Conservation (phyloP, 2,797 vertebrate genomes). For the Xiphorhynchus erythropygius region DNA sequence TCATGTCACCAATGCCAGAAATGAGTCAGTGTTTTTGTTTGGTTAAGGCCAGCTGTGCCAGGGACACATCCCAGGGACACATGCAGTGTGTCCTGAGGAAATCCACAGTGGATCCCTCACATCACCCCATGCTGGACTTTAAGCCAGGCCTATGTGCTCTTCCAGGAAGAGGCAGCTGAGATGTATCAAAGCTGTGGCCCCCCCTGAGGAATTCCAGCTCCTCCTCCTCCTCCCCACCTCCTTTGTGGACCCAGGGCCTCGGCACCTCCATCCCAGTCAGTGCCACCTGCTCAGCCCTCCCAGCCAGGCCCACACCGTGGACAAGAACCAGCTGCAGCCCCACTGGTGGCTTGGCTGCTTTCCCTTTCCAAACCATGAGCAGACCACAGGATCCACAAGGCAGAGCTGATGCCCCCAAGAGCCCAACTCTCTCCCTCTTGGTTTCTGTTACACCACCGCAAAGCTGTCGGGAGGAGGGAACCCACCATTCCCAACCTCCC, state of each 20-base stretch:
- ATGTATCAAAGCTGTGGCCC: neutral
- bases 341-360: neutral
- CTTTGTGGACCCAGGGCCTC: accelerated
- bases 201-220: neutral
- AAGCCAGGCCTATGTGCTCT: neutral
- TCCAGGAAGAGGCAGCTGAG: neutral
- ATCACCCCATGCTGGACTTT: neutral
- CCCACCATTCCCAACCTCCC: accelerated
- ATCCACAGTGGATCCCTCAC: neutral
- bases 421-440: neutral
- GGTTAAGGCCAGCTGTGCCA: neutral
- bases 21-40: neutral
- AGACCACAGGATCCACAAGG: neutral
- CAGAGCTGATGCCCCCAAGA: neutral
- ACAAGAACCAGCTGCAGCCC: neutral
- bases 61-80: neutral
- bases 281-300: accelerated
- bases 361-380: neutral
- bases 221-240: neutral
- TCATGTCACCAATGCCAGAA: accelerated
- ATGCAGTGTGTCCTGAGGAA: accelerated
- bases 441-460: neutral
- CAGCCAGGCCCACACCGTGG: accelerated
- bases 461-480: neutral
- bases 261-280: accelerated